Base-by-base conservation (phyloP, 2,113 vertebrate genomes). In the Heterotilapia buettikoferi region DNA sequence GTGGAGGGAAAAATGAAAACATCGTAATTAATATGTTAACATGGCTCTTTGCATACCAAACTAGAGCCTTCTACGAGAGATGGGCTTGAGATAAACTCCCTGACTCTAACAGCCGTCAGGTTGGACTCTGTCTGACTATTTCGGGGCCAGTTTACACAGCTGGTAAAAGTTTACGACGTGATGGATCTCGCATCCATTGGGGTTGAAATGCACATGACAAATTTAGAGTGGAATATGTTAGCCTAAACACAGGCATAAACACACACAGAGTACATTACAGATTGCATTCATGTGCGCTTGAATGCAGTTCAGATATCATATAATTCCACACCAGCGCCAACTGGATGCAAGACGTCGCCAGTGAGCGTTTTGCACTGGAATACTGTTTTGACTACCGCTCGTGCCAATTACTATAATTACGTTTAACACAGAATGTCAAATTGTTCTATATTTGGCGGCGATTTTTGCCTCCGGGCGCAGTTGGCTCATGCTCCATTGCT, bases 391-490 rank as follows among this genome's bases (percentile, higher is more conserved):
- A 93, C 91, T 93, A 13, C 90, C 12, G 83, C 90, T 91, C 38
- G 82, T 92, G 93, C 88, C 93, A 90, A 92, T 94, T 89, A 90
- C 94, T 95, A 79, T 94, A 94, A 96, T 95, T 95, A 95, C 78
- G 90, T 94, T 92, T 88, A 90, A 95, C 89, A 85, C 92, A 87
- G 88, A 93, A 92, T 85, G 94, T 94, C 90, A 95, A 91, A 94
- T 92, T 93, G 90, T 89, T 94, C 94, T 93, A 94, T 95, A 92
- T 94, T 93, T 90, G 92, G 93, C 47, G 79, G 84, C 76, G 76
- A 89, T 91, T 93, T 94, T 94, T 91, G 33, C 63, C 84, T 29
- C 18, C 11, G 59, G 90, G 91, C 54, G 71, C 90, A 59, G 87
- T 93, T 90, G 93, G 90, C 91, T 94, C 88, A 90, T 66, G 92